phyloP scores from a whole-genome alignment of 1,140 invertebrate species.

The Venustaconcha ellipsiformis region DNA sequence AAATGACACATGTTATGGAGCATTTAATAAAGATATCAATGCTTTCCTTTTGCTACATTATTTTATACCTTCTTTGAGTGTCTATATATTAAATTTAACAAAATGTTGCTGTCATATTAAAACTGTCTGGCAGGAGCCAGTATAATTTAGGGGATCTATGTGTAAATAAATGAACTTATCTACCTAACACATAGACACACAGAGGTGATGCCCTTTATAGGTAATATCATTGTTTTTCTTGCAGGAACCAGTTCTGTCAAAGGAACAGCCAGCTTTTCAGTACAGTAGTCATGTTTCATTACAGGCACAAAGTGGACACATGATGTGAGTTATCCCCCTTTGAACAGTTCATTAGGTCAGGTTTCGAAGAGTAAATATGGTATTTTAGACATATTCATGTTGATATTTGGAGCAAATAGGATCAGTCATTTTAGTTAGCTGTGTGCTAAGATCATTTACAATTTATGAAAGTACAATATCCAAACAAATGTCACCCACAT shows the following conservation, averaged over 20 bases:
- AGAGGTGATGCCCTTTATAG: background rate
- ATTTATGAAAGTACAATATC: too few relatives aligned
- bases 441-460: too few relatives aligned
- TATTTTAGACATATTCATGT: too few relatives aligned
- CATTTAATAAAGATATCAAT: background rate
- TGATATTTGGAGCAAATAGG: too few relatives aligned
- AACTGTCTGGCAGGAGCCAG: too few relatives aligned
- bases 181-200: too few relatives aligned
- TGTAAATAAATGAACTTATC: background rate
- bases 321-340: conserved; percentile 79
- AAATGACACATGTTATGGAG: too few relatives aligned
- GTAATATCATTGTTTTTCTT: conserved; percentile 26
- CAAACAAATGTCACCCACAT: too few relatives aligned
- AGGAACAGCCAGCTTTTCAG: conserved; percentile 92
- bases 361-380: background rate
- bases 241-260: conserved; percentile 88
- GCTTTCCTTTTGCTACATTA: background rate
- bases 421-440: too few relatives aligned
- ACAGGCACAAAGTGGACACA: conserved; percentile 97
- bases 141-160: too few relatives aligned
- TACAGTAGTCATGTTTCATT: conserved; percentile 97
- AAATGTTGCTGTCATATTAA: background rate
- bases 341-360: background rate
- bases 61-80: background rate
- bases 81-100: background rate